These are phyloP conservation scores for Drosophila tanythrix DNA, from an alignment of 2,888 invertebrate species.

Conservation along the genomic window DNA sequence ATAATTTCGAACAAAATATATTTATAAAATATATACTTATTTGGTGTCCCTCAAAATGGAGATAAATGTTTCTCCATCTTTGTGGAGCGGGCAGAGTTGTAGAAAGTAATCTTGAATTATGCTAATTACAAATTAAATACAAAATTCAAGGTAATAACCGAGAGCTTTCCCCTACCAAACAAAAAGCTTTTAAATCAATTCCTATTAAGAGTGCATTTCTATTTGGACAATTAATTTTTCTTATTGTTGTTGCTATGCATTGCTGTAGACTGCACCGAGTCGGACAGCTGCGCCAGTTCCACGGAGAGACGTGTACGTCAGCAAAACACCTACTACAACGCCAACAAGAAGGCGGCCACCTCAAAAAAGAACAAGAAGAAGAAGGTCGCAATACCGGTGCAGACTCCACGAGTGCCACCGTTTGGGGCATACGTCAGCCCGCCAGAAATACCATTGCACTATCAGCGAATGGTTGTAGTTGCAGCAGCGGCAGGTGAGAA, in stretches of 20 bases:
- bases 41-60: not conserved
- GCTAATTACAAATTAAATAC: not conserved
- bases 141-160: not conserved
- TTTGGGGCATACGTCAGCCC: slow-evolving; percentile 89
- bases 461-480: slow-evolving; percentile 84
- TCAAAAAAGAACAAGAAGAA: slow-evolving; percentile 91
- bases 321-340: slow-evolving; percentile 88
- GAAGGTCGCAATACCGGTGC: slow-evolving; percentile 92
- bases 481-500: slow-evolving; percentile 81
- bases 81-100: slow-evolving; percentile 11
- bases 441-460: slow-evolving; percentile 87
- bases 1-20: not conserved
- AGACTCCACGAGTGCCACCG: slow-evolving; percentile 92
- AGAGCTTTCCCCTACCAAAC: not conserved
- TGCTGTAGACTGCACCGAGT: slow-evolving; percentile 90
- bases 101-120: not conserved
- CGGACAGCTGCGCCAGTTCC: slow-evolving; percentile 91
- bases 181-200: not conserved
- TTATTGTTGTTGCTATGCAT: not conserved
- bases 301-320: slow-evolving; percentile 87
- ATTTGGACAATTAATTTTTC: not conserved
- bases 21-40: not conserved
- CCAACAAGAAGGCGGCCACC: slow-evolving; percentile 88
- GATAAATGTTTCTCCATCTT: not conserved
- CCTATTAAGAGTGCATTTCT: too few species aligned